A percentile compares a stretch with the other conserved stretches of the same genome.
Conservation (phyloP, 2,888 invertebrate species). For the Drosophila neutralis region DNA sequence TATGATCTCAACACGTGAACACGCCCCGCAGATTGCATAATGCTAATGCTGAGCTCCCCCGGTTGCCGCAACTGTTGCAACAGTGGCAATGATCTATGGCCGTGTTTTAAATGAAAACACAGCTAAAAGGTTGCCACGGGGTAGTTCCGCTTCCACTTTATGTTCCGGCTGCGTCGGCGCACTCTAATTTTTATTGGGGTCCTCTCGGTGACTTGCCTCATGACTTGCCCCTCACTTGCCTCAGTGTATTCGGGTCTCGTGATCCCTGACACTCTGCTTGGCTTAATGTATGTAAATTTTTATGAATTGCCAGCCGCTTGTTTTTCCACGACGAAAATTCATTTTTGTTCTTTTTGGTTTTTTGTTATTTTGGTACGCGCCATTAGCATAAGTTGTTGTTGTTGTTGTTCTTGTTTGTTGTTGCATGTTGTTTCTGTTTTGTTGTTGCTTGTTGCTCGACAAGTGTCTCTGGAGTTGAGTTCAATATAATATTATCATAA, state of each 20-base stretch:
- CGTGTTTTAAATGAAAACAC: slow-evolving; percentile 30
- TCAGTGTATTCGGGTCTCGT: slow-evolving; percentile 1
- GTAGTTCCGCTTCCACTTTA: slow-evolving; percentile 61
- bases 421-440: slow-evolving; percentile 26
- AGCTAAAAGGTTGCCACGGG: slow-evolving; percentile 30
- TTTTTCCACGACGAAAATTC: slow-evolving; percentile 1
- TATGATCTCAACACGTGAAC: slow-evolving; percentile 61
- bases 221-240: neutral
- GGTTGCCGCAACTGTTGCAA: slow-evolving; percentile 6
- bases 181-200: slow-evolving; percentile 74
- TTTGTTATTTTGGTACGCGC: slow-evolving; percentile 75
- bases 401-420: slow-evolving; percentile 38
- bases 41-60: neutral
- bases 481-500: slow-evolving; percentile 40
- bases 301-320: slow-evolving; percentile 70
- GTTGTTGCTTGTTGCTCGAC: slow-evolving; percentile 56
- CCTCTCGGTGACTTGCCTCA: neutral
- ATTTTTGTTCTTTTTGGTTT: slow-evolving; percentile 11
- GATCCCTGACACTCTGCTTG: slow-evolving; percentile 44
- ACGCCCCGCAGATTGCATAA: slow-evolving; percentile 26
- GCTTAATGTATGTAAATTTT: slow-evolving; percentile 66
- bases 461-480: slow-evolving; percentile 59
- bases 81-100: slow-evolving; percentile 61
- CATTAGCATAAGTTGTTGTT: slow-evolving; percentile 71
- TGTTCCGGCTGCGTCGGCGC: slow-evolving; percentile 58